These are phyloP conservation scores for Lampris incognitus DNA, from an alignment of 2,113 vertebrate species.

Conservation along the genomic window DNA sequence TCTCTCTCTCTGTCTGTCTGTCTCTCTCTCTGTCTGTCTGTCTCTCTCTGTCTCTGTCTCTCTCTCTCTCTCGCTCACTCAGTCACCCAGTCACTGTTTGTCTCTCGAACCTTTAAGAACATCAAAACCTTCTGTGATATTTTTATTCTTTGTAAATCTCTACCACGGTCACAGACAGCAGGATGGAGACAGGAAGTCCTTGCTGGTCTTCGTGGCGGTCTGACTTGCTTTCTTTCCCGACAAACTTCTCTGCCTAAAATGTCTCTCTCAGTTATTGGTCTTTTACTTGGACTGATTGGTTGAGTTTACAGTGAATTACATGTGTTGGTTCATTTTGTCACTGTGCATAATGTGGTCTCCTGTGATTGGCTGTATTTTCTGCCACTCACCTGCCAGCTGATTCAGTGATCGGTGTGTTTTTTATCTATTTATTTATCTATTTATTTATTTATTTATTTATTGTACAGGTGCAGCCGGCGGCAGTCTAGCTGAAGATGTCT, in stretches of 20 bases:
- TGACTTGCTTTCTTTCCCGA: too few relatives aligned
- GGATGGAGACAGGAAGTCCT: too few relatives aligned
- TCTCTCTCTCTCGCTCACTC: neutral
- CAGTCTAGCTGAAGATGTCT: conserved; percentile 88
- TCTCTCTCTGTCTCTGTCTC: neutral
- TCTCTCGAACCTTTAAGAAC: neutral
- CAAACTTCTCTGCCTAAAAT: neutral
- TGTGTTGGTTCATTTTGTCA: too few relatives aligned
- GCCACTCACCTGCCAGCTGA: neutral
- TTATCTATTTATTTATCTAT: too few relatives aligned
- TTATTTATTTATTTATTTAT: conserved; percentile 15
- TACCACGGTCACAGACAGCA: too few relatives aligned
- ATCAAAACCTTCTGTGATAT: neutral
- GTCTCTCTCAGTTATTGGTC: neutral
- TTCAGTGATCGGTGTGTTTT: too few relatives aligned
- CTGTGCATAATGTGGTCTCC: neutral
- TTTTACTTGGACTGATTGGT: too few relatives aligned
- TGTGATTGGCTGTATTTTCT: neutral
- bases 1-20: too few relatives aligned
- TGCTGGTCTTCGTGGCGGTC: too few relatives aligned
- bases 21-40: too few relatives aligned
- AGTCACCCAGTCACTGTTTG: neutral
- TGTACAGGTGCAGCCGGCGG: conserved; percentile 75
- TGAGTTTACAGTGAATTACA: too few relatives aligned
- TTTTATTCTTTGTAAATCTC: neutral